Evolutionary conservation across 2,888 invertebrate species (phyloP), one percentile per base, ranked within the genome.

Genomic region (Branchellion lobata): DNA sequence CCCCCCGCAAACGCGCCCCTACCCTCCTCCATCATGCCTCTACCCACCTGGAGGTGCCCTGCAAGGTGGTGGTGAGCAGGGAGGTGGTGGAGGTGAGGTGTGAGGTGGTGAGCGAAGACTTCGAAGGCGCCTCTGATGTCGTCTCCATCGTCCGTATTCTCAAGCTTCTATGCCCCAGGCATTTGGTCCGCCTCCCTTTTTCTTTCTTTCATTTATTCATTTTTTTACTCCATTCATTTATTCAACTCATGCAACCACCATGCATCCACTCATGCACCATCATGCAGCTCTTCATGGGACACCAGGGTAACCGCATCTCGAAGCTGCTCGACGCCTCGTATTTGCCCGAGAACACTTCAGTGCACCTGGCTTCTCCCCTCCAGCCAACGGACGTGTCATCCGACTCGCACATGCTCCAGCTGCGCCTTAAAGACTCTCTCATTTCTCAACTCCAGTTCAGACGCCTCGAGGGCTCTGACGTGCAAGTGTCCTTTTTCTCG

Each of bases 401-500:
- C 21, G 61, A 57, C 61, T 18, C 61, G 21, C 61, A 57, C 61
- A 57, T 57, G 61, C 24, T 57, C 3, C 61, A 57, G 21, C 24
- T 57, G 3, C 61, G 61, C 24, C 24, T 57, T 5, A 57, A 57
- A 57, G 61, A 57, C 61, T 57, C 61, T 5, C 24, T 57, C 61
- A 5, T 57, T 8, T 24, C 61, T 18, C n/a, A n/a, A 14, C n/a
- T 57, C 14, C 61, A 57, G 11, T 88, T 98, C 80, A 91, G 92
- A 82, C 95, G 96, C 89, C 92, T 94, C 81, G 92, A 92, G 85
- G 92, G 92, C 0, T 92, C 92, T 71, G 94, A 95, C 85, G 92
- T 94, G 0, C 97, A 98, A 87, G 91, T 99, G n/a, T 94, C 97
- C 0, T 99, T 97, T 97, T 90, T 99, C 18, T 92, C 94, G 86